Evolutionary conservation across 23 tunicate genomes (phyloP), one percentile per base, ranked within the genome.

Genomic region (Oikopleura dioica): DNA sequence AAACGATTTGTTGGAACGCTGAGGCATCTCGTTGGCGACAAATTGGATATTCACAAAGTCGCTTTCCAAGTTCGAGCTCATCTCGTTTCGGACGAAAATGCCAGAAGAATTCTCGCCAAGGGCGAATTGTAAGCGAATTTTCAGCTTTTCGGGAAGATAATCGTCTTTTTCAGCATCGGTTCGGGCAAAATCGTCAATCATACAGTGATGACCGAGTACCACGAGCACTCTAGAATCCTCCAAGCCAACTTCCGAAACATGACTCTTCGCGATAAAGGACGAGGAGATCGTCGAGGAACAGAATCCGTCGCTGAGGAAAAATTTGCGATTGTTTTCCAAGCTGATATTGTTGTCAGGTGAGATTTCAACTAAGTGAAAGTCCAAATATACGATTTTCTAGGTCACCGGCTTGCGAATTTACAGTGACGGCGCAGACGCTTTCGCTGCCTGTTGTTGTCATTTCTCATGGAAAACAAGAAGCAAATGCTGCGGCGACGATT

Each of bases 401-500:
- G 28, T 76, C 59, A 12, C 35, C 37, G 12, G 35, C 24, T 32
- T 23, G 59, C 28, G 68, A 35, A 5, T 34, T 35, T 12, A 76
- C 28, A 34, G 59, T 24, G 68, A 24, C 35, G 37, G 78, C 63
- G 35, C 55, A 85, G 92, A 85, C 92, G 0, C 76, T 82, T 79
- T 91, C 97, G 29, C 80, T 91, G 28, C 97, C 97, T 12, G 77
- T 91, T 36, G 84, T 85, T 4, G 94, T 85, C 36, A 82, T 81
- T 24, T 78, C 92, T 30, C 94, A 91, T 51, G 97, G 97, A 29
- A 91, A 91, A 72, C 97, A 91, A 51, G 97, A 85, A 78, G 94
- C 92, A 12, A 91, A 91, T 68, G 97, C 97, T 26, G 84, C 82
- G 76, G 97, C 97, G n/a, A 91, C 97, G 0, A 80, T 85, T 9